These are phyloP conservation scores for Pterobdella sp. DNA, from an alignment of 2,888 invertebrate genomes.

Conservation along the genomic window DNA sequence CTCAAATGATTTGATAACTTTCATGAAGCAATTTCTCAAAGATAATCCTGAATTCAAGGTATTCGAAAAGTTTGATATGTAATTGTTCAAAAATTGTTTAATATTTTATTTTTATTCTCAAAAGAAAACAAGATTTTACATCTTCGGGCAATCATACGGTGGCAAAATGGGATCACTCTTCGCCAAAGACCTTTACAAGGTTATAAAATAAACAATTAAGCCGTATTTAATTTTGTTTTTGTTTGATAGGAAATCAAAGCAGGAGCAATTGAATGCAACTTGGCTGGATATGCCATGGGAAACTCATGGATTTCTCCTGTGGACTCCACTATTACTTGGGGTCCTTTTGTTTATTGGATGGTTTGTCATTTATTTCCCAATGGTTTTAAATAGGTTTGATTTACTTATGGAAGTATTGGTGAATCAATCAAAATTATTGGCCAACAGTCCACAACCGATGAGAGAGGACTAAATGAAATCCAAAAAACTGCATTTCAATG, in stretches of 20 bases:
- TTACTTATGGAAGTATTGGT: not conserved
- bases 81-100: constrained; percentile 1
- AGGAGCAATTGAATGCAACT: constrained; percentile 28
- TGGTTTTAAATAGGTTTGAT: not conserved
- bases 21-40: constrained; percentile 32
- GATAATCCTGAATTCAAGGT: constrained; percentile 35
- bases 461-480: constrained; percentile 31
- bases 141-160: constrained; percentile 40
- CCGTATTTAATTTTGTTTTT: not conserved
- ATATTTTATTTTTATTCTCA: too few species aligned
- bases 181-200: constrained; percentile 34
- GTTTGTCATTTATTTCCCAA: constrained; percentile 22
- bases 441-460: constrained; percentile 34
- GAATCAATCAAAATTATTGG: not conserved
- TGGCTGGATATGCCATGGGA: constrained; percentile 40
- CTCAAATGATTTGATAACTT: constrained; percentile 31
- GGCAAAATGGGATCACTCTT: constrained; percentile 39
- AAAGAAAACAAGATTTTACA: constrained; percentile 37
- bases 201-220: constrained; percentile 16
- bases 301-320: constrained; percentile 39
- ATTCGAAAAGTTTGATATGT: not conserved
- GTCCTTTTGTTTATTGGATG: constrained; percentile 37
- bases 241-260: constrained; percentile 28
- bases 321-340: constrained; percentile 38
- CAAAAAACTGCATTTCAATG: constrained; percentile 28